phyloP scores from a whole-genome alignment of 1,140 invertebrate species.

The Eubasilissa regina region DNA sequence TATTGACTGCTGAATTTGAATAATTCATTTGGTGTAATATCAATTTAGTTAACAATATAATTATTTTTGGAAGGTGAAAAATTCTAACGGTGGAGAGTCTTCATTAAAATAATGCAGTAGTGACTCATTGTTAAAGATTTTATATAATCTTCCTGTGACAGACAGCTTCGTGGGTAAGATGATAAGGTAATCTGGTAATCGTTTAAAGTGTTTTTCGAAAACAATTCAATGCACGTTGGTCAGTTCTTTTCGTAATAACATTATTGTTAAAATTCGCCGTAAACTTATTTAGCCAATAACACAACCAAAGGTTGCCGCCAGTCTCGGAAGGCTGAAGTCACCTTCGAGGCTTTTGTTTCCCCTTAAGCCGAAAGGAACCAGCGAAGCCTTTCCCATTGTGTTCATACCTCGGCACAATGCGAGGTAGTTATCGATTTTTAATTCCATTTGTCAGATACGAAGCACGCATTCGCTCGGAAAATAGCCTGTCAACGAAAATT shows the following conservation, averaged over 20 bases:
- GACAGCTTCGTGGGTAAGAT: not conserved
- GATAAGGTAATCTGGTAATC: not conserved
- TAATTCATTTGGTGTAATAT: too few species aligned
- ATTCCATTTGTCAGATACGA: constrained; percentile 45
- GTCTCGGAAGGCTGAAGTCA: constrained; percentile 24
- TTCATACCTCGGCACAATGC: constrained; percentile 24
- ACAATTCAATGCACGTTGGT: constrained; percentile 17
- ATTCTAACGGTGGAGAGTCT: too few species aligned
- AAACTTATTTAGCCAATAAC: constrained; percentile 42
- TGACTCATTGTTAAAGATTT: too few species aligned
- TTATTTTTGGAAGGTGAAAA: not conserved
- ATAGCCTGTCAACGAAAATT: constrained; percentile 50
- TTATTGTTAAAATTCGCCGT: constrained; percentile 40
- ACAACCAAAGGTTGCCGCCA: constrained; percentile 30
- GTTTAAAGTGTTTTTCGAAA: constrained; percentile 38
- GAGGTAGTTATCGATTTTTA: constrained; percentile 48
- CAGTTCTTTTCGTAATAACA: constrained; percentile 34
- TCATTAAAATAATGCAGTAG: too few species aligned
- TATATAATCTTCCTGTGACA: not conserved
- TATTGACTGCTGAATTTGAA: too few species aligned
- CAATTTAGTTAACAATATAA: too few species aligned
- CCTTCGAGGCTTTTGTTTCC: constrained; percentile 25
- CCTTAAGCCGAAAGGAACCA: constrained; percentile 15
- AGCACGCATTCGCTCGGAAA: constrained; percentile 43
- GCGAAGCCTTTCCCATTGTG: constrained; percentile 35